Evolutionary conservation across 92 coral and sea anemone genomes (phyloP).

Genomic region (Anthopleura xanthogrammica): DNA sequence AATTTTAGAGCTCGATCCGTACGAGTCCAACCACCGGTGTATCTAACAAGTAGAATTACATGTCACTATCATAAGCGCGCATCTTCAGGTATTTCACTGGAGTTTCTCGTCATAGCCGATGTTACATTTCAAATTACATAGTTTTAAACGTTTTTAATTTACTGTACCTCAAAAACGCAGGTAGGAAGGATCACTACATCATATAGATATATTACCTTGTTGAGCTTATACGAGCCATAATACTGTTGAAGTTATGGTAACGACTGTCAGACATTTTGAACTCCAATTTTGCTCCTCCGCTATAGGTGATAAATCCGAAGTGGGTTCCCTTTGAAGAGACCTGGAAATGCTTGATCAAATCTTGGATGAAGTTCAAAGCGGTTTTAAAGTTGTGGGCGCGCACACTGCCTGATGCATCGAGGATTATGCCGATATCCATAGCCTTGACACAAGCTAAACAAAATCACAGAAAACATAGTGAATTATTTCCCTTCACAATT

Average conservation of each 20-base stretch:
- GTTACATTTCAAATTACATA: no score
- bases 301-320: conserved; percentile 70
- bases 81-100: no score
- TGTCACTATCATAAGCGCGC: not conserved
- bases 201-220: conserved; percentile 19
- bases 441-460: conserved; percentile 71
- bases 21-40: conserved; percentile 76
- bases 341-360: conserved; percentile 54
- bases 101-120: no score
- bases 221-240: conserved; percentile 36
- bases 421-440: conserved; percentile 66
- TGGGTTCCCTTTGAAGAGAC: conserved; percentile 71
- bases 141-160: no score
- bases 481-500: no score
- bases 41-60: conserved; percentile 13
- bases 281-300: conserved; percentile 37
- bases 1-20: conserved; percentile 62
- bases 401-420: conserved; percentile 82
- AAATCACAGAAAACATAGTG: not conserved
- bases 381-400: conserved; percentile 49
- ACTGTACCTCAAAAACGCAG: no score
- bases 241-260: conserved; percentile 43
- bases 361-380: conserved; percentile 50
- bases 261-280: conserved; percentile 56
- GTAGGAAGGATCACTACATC: no score